A percentile compares a stretch with the other conserved stretches of the same genome.
phyloP scores from a whole-genome alignment of 2,888 invertebrate species.

The Aethes cnicana region DNA sequence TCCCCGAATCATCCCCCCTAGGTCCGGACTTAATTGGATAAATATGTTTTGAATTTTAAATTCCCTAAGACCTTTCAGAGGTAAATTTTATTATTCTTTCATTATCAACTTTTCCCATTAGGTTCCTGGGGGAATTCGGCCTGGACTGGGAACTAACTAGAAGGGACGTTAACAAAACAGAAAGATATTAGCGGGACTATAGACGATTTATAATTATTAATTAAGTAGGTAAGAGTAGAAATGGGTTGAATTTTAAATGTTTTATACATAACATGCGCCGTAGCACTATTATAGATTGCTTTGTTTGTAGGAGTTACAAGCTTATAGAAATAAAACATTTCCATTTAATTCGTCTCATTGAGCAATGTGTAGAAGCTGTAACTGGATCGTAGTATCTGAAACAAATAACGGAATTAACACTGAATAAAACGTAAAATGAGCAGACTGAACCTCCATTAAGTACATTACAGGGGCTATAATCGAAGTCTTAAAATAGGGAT shows the following conservation, averaged over 20 bases:
- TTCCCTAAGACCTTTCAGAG: constrained; percentile 33
- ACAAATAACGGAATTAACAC: constrained; percentile 34
- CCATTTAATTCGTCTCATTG: constrained; percentile 47
- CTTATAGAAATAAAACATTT: too few species aligned
- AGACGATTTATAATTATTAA: constrained; percentile 1
- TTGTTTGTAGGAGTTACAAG: too few species aligned
- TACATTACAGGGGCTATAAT: too few species aligned
- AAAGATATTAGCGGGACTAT: not conserved
- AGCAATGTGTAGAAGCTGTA: constrained; percentile 65
- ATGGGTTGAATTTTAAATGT: too few species aligned
- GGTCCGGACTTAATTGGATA: constrained; percentile 34
- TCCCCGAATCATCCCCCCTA: constrained; percentile 19
- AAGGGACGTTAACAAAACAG: constrained; percentile 20
- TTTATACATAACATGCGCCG: too few species aligned
- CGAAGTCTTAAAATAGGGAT: too few species aligned
- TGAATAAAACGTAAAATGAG: not conserved
- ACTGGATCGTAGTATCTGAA: constrained; percentile 61
- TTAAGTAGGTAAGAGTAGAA: too few species aligned
- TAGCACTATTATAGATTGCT: too few species aligned
- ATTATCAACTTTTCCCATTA: constrained; percentile 39
- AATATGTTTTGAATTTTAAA: constrained; percentile 38
- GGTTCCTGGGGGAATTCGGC: constrained; percentile 35
- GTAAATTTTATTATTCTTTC: constrained; percentile 42
- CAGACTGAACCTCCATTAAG: too few species aligned
- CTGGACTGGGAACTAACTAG: constrained; percentile 4